A percentile compares a stretch with the other conserved stretches of the same genome.
phyloP scores from a whole-genome alignment of 2,888 invertebrate genomes.

The Netelia virgata region DNA sequence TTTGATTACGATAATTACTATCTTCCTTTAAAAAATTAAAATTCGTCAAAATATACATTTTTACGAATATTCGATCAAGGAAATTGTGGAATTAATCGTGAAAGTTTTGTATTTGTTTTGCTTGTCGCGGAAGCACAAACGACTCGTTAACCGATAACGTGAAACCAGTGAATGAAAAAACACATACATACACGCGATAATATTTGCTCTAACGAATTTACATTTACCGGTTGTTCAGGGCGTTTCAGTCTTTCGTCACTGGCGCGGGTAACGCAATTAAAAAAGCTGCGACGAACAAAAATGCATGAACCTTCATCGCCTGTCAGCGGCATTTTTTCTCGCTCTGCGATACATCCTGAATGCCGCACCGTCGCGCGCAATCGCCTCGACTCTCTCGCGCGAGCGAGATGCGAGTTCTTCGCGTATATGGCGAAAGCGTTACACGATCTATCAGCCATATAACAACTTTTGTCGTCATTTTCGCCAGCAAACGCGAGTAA shows the following conservation, averaged over 20 bases:
- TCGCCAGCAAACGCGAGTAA: conserved; percentile 41
- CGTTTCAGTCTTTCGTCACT: not conserved
- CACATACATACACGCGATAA: not conserved
- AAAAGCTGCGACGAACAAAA: not conserved
- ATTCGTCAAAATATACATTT: too few species aligned
- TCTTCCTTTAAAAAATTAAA: too few species aligned
- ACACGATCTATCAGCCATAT: conserved; percentile 53
- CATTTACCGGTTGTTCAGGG: not conserved
- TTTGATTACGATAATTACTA: too few species aligned
- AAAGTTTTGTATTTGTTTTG: not conserved
- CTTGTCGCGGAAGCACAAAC: not conserved
- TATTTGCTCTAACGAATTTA: not conserved
- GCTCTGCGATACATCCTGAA: conserved; percentile 5
- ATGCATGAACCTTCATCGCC: conserved; percentile 23
- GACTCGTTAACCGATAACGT: not conserved
- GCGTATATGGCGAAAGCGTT: conserved; percentile 9
- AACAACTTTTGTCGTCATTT: conserved; percentile 57
- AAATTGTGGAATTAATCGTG: too few species aligned
- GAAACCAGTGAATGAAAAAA: not conserved
- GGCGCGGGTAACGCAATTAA: conserved; percentile 21
- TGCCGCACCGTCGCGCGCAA: not conserved
- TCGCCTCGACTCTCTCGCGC: not conserved
- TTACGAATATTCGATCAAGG: too few species aligned
- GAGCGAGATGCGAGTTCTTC: conserved; percentile 32
- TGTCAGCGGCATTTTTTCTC: conserved; percentile 29